These are phyloP conservation scores for Pygoscelis antarcticus DNA, from an alignment of 2,113 vertebrate genomes.

Conservation along the genomic window DNA sequence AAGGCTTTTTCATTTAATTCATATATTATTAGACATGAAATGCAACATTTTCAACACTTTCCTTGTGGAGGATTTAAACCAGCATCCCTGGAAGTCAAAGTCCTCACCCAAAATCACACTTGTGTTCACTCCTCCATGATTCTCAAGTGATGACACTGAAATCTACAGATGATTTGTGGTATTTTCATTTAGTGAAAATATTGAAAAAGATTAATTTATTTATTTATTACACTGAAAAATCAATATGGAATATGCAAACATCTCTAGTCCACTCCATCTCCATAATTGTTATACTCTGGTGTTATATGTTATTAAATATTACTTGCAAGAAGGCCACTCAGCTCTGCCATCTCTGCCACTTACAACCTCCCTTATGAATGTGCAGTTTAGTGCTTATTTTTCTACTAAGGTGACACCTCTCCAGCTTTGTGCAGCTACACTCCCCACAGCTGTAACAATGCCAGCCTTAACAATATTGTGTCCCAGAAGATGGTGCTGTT, in stretches of 20 bases:
- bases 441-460: neutral
- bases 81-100: neutral
- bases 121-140: neutral
- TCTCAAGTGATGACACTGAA: neutral
- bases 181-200: neutral
- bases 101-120: neutral
- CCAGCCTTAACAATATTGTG: neutral
- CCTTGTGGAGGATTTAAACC: neutral
- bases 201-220: neutral
- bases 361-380: neutral
- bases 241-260: neutral
- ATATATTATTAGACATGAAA: neutral
- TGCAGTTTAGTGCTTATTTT: neutral
- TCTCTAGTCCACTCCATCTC: neutral
- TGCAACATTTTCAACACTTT: neutral
- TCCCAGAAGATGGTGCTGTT: neutral
- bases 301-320: neutral
- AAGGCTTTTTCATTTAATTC: neutral
- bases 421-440: neutral
- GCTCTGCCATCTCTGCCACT: neutral
- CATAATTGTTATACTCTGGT: neutral
- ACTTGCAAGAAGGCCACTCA: neutral
- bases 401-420: neutral
- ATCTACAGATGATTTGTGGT: neutral
- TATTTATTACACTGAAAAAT: neutral